Evolutionary conservation across 2,113 vertebrate species (phyloP), one percentile per base, ranked within the genome.

Genomic region (Rhabdomys dilectus): DNA sequence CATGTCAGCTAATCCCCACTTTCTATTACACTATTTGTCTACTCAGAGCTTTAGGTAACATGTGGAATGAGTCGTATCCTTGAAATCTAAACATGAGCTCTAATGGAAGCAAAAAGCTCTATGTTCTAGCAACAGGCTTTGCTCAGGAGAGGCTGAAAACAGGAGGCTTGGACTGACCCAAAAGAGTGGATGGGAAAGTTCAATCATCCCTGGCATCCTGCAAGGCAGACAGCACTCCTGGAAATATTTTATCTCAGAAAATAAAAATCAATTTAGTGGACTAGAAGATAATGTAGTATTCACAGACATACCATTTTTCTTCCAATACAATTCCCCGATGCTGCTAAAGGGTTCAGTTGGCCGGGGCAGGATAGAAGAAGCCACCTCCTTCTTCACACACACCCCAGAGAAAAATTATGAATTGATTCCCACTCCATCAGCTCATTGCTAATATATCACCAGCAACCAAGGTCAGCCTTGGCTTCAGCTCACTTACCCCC

Each of bases 211-310:
- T 97, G 96, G 96, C 88, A 81, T 92, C 42, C 89, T 91, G 95
- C 95, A 94, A n/a, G 56, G 70, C 75, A 84, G 90, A 88, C 60
- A 82, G 92, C 70, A 73, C 92, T 98, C 93, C 85, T 97, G 90
- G 90, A 97, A 96, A 97, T 97, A 94, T 91, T 97, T 96, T 94
- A 96, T 96, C 92, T 96, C 95, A 85, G 96, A 97, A 97, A 97
- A 96, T 97, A 98, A 97, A 97, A 98, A 96, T 96, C 95, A 97
- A 97, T 95, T 97, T 95, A 96, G 93, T 95, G 93, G 96, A 97
- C 94, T 75, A 0, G 13, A 89, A 97, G 93, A 97, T 96, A 96
- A 96, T 97, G 94, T 96, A 97, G 96, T 97, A 96, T 95, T 91
- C 95, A 93, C 94, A 93, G 95, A 93, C 82, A 66, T 91, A 81